Percentiles rank a stretch among this genome's conserved stretches.
Evolutionary conservation across 2,888 invertebrate species (phyloP).

Genomic region (Dryadula phaetusa): DNA sequence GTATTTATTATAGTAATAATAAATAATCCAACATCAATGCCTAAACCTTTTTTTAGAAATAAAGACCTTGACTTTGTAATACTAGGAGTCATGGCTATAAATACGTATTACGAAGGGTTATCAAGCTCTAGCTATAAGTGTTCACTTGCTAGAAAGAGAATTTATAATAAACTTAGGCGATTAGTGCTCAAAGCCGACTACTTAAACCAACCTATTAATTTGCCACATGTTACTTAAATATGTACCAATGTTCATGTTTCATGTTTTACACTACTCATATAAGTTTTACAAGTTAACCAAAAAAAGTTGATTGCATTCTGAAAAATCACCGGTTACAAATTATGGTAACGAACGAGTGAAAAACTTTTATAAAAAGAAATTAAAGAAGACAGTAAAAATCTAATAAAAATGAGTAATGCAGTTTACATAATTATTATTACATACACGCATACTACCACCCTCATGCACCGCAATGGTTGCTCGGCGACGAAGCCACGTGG

Average conservation of each 20-base stretch:
- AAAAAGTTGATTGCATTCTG: neutral
- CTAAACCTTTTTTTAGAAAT: neutral
- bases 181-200: constrained; percentile 31
- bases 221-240: neutral
- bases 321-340: neutral
- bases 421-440: constrained; percentile 1
- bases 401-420: constrained; percentile 19
- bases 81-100: constrained; percentile 13
- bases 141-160: constrained; percentile 34
- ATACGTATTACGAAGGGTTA: constrained; percentile 16
- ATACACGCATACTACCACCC: constrained; percentile 36
- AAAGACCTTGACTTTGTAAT: constrained; percentile 28
- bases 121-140: constrained; percentile 26
- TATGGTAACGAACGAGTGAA: neutral
- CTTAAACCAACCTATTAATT: constrained; percentile 23
- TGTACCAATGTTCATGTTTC: constrained; percentile 20
- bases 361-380: neutral
- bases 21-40: constrained; percentile 1
- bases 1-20: neutral
- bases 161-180: constrained; percentile 41
- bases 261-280: too few species aligned
- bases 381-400: constrained; percentile 2
- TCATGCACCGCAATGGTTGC: constrained; percentile 51
- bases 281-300: neutral
- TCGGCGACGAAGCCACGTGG: constrained; percentile 53